Base-by-base conservation (phyloP, 2,113 vertebrate genomes). In the Chiloscyllium plagiosum region DNA sequence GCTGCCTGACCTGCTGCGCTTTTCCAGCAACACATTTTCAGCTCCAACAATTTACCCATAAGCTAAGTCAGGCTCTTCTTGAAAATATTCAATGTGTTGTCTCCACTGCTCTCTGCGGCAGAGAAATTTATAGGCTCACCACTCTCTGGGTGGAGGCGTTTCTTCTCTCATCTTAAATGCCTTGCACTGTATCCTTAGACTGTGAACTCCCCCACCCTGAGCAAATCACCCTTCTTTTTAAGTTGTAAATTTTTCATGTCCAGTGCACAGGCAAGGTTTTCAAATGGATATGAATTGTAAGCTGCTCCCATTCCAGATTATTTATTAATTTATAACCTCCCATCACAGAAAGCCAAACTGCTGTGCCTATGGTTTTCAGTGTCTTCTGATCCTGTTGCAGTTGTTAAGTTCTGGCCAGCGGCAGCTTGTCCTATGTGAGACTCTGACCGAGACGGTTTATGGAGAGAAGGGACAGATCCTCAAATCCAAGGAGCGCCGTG, bases 401-500 rank as follows among this genome's bases (percentile, higher is more conserved):
- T 97, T 98, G 96, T 96, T 99, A 97, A 98, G 97, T 96, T 98
- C 98, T 0, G 98, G 99, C 96, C 98, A 98, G 98, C 97, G 98
- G 96, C 98, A 98, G 96, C 97, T 99, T 89, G 97, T 99, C 70
- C 97, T 98, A 33, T 98, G 98, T 0, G 99, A 99, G 97, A 98
- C 98, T 0, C 97, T 99, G 96, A 99, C 98, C 0, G 99, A 99
- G 97, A 98, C 98, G 0, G 98, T 99, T 89, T 98, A 98, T 0
- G 98, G 98, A 0, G 98, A 99, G 85, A 98, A 98, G 0, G 99
- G 99, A 61, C 99, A 99, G 97, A 98, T 99, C 96, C 98, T 99
- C 97, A 99, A 99, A 96, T 99, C 99, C 24, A 99, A 99, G 97
- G 99, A 99, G 96, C 97, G 99, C 95, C 98, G 98, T 96, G 98